A percentile compares a stretch with the other conserved stretches of the same genome.
Evolutionary conservation across 2,888 invertebrate species (phyloP).

Genomic region (Tenthredo distinguenda): DNA sequence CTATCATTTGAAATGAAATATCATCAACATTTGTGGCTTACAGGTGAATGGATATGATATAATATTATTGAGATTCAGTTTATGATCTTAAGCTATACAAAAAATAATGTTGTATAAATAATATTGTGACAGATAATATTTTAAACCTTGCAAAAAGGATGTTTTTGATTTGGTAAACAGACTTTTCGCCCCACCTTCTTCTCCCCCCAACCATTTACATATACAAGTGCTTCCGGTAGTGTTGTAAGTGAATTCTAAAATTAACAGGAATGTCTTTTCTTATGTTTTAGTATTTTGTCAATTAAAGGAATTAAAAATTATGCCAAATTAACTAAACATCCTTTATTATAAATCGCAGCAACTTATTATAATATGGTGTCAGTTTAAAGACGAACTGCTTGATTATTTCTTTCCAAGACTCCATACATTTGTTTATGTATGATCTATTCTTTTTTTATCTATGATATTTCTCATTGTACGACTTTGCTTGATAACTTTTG

Average conservation of each 20-base stretch:
- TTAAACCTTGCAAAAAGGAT: conserved; percentile 25
- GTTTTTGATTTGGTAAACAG: conserved; percentile 29
- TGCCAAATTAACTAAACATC: conserved; percentile 14
- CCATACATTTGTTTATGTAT: neutral
- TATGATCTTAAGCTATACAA: conserved; percentile 17
- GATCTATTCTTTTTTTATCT: neutral
- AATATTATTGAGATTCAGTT: conserved; percentile 32
- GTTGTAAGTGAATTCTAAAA: conserved; percentile 40
- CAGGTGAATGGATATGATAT: conserved; percentile 44
- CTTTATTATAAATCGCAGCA: neutral
- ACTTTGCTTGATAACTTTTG: neutral
- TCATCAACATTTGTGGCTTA: conserved; percentile 19
- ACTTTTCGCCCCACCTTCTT: neutral
- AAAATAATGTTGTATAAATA: conserved; percentile 27
- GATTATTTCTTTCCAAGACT: neutral
- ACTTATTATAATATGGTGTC: neutral
- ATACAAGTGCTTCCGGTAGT: conserved; percentile 39
- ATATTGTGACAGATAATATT: conserved; percentile 35
- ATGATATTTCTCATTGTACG: neutral
- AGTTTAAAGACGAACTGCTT: neutral
- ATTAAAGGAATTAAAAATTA: conserved; percentile 1
- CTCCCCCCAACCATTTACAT: neutral
- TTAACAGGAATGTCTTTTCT: conserved; percentile 29
- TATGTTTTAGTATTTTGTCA: conserved; percentile 14
- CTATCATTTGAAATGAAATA: neutral